Base-by-base conservation (phyloP, 2,888 invertebrate species). In the Pachydiplax longipennis region DNA sequence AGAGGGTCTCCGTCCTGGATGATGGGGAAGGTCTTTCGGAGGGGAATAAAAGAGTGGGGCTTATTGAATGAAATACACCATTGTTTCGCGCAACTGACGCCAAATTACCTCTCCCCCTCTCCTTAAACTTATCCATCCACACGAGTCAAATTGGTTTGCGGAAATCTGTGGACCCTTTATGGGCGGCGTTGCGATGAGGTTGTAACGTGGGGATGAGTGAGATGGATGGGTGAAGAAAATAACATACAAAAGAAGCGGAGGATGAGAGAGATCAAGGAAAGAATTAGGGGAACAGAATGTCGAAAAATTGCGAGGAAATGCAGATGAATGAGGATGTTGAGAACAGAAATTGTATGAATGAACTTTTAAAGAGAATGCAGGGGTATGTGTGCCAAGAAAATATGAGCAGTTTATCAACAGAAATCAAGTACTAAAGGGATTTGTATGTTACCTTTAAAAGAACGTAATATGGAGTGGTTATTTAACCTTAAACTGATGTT, bases 41-140 rank as follows among this genome's bases (percentile, higher is more conserved):
- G 40, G 40, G 40, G 81, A n/a, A 40, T n/a, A n/a, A 82, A 48
- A 48, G 44, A 82, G 44, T 25, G 25, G 44, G 82, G 48, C 83
- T 83, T 58, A 58, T 83, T 81, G 82, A 90, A 61, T 91, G 91
- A 91, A 91, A 91, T 91, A 91, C 87, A 81, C 90, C 80, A 90
- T 91, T 91, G 91, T 91, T 90, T 91, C 90, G 48, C 53, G 31
- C 91, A 58, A 90, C 87, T 90, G 91, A 91, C 91, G 80, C 80
- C 87, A 87, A 91, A 91, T 91, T 91, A 91, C 90, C 53, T 53
- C 82, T 31, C 31, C 31, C 83, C 31, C 58, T 15, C 83, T 15
- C 18, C 81, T 44, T 81, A 82, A 82, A 82, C 82, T 44, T n/a
- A 82, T 22, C 82, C 82, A 82, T 48, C 82, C 82, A 82, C 48